Percentiles rank a stretch among this genome's conserved stretches.
phyloP scores from a whole-genome alignment of 2,888 invertebrate genomes.

The Morpho achilles region DNA sequence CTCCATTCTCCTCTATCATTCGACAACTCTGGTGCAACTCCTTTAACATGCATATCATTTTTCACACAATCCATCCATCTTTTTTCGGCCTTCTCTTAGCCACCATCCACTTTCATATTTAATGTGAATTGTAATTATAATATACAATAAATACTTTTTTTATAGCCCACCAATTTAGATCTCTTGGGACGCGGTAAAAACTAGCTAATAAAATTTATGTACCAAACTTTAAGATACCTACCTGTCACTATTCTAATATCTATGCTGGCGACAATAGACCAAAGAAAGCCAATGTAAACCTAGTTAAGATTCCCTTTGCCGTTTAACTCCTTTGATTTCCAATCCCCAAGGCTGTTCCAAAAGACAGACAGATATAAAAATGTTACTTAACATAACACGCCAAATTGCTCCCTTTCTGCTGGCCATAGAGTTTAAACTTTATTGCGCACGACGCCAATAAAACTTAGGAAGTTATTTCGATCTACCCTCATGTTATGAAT shows the following conservation, averaged over 20 bases:
- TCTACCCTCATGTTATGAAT: conserved; percentile 70
- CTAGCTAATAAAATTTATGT: too few species aligned
- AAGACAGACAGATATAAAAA: conserved; percentile 35
- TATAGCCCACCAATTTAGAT: too few species aligned
- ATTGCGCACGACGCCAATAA: conserved; percentile 36
- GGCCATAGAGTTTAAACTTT: conserved; percentile 51
- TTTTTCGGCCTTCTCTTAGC: too few species aligned
- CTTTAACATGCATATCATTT: too few species aligned
- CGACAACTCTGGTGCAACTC: too few species aligned
- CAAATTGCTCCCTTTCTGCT: conserved; percentile 37
- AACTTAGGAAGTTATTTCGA: conserved; percentile 54
- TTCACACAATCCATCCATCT: too few species aligned
- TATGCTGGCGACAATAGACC: conserved; percentile 26
- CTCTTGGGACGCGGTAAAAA: too few species aligned
- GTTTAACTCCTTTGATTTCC: conserved; percentile 48
- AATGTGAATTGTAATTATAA: too few species aligned
- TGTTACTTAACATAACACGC: conserved; percentile 29
- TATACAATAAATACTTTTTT: too few species aligned
- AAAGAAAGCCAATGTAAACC: conserved; percentile 43
- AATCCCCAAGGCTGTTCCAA: conserved; percentile 41
- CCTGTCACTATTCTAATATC: conserved; percentile 8
- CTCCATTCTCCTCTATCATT: too few species aligned
- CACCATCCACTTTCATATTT: too few species aligned
- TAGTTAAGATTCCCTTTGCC: conserved; percentile 35
- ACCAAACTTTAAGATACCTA: neutral